Base-by-base conservation (phyloP, 2,888 invertebrate species). In the Agrilus biguttatus region DNA sequence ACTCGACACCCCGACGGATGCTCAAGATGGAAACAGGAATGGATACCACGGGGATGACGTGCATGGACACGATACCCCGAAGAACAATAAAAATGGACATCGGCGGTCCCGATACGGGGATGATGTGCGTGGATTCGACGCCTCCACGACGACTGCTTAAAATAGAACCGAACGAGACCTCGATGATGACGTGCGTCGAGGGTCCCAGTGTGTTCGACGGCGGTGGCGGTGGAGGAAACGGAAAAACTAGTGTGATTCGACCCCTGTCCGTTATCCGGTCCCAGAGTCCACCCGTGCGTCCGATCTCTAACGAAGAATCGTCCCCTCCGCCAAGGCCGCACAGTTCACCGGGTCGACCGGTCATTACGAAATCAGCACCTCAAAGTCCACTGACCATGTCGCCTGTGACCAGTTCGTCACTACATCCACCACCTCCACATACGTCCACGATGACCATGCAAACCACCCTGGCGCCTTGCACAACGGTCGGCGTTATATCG, bases 1-100 rank as follows among this genome's bases (percentile, higher is more conserved):
- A 75, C 67, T 69, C 73, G 65, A 67, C 74, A 64, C 68, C 73
- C 67, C 61, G 71, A 67, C 59, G 67, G 67, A 62, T 71, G 69
- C 57, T 68, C 66, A 65, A 68, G 68, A 61, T 68, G 67, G 63
- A 68, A 68, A 61, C 45, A 43, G 47, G 36, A 42, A 46, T 48
- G 41, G 68, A 70, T 47, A 71, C 72, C 42, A 72, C 73, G 19
- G 63, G 28, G 28, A 28, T 28, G 28, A 28, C 69, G 40, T 66
- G 71, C 46, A 62, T 67, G 44, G 67, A 67, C 65, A 39, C 41
- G 43, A 42, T 40, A 36, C 55, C 53, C 44, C 28, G 28, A 28
- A 28, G 28, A 28, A 43, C 40, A 51, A 52, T 58, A 40, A 57
- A 28, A 28, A 28, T 10, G 28, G 28, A 28, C 28, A 28, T 28